Conservation (phyloP, 2,797 vertebrate species). For the Brachyrhaphis roseni region DNA sequence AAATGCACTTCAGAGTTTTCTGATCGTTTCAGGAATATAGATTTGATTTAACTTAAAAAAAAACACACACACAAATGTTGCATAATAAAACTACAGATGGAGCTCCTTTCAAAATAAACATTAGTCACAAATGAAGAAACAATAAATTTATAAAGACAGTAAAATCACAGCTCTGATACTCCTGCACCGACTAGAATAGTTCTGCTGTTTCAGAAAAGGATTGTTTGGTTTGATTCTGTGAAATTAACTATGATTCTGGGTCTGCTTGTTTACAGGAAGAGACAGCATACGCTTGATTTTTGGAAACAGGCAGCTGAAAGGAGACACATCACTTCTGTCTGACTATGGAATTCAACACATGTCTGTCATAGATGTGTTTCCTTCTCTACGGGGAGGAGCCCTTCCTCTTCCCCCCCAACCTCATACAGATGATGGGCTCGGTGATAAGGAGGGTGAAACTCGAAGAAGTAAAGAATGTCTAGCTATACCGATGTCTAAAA, state of each 20-base stretch:
- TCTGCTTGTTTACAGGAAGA: background rate
- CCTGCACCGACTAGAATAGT: background rate
- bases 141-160: background rate
- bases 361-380: too few relatives aligned
- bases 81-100: background rate
- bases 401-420: too few relatives aligned
- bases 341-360: background rate
- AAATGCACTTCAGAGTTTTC: too few relatives aligned
- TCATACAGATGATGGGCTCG: slow-evolving; percentile 44
- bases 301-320: background rate
- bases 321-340: background rate
- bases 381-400: too few relatives aligned
- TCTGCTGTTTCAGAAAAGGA: background rate
- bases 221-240: background rate
- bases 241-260: background rate
- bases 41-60: too few relatives aligned
- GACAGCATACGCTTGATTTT: background rate
- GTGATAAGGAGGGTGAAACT: slow-evolving; percentile 4
- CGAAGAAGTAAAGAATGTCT: background rate
- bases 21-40: too few relatives aligned
- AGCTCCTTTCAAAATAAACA: background rate
- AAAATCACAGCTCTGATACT: background rate
- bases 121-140: background rate
- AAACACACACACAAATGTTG: background rate
- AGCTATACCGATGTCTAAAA: accelerated